Conservation (phyloP, 2,888 invertebrate genomes). For the Chouioia cunea region DNA sequence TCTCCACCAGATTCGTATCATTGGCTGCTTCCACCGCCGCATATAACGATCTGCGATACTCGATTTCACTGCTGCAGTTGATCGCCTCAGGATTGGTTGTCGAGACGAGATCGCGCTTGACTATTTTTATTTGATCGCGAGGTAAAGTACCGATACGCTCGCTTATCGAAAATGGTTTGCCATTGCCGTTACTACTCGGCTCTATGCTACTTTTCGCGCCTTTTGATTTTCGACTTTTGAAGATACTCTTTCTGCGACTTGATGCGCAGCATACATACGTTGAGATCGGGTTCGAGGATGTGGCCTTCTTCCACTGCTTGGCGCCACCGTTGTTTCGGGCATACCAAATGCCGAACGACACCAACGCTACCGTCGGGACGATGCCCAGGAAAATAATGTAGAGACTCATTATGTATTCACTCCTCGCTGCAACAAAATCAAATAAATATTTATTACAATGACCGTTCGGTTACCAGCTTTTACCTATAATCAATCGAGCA, state of each 20-base stretch:
- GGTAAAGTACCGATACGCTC: constrained; percentile 26
- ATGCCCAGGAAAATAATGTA: constrained; percentile 90
- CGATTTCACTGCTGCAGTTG: constrained; percentile 67
- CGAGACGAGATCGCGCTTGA: constrained; percentile 74
- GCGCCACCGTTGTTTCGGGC: constrained; percentile 77
- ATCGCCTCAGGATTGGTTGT: constrained; percentile 76
- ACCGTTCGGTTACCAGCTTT: too few relatives aligned
- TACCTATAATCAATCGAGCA: too few relatives aligned
- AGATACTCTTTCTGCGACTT: constrained; percentile 45
- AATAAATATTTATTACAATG: too few relatives aligned
- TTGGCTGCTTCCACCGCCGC: not conserved
- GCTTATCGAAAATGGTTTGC: constrained; percentile 29
- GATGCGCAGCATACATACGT: constrained; percentile 70
- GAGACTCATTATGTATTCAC: constrained; percentile 83
- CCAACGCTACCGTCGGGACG: constrained; percentile 79
- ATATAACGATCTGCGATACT: constrained; percentile 56
- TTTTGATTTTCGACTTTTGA: constrained; percentile 40
- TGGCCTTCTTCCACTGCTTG: constrained; percentile 65
- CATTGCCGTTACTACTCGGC: constrained; percentile 52
- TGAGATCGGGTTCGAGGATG: constrained; percentile 62
- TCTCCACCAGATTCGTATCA: not conserved
- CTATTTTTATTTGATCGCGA: constrained; percentile 70
- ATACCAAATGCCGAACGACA: constrained; percentile 81
- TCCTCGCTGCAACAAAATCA: constrained; percentile 74
- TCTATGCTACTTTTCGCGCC: too few relatives aligned